phyloP scores from a whole-genome alignment of 2,113 vertebrate species.

The Aramus guarauna region DNA sequence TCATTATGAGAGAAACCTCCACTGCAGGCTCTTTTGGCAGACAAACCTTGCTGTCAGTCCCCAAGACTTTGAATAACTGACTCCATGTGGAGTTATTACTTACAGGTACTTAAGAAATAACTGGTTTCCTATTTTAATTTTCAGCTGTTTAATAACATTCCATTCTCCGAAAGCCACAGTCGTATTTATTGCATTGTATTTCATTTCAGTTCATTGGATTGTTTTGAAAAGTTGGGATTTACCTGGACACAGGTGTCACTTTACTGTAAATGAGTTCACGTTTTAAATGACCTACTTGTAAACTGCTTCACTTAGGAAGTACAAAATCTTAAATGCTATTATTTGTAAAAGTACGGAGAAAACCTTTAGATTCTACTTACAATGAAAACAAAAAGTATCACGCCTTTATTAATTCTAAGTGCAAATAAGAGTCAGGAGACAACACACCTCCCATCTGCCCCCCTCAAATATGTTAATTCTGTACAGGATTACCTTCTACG shows the following conservation, averaged over 20 bases:
- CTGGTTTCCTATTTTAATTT: conserved; percentile 19
- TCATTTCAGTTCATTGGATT: not conserved
- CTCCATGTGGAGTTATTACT: conserved; percentile 13
- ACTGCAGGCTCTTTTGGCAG: conserved; percentile 14
- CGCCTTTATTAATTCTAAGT: not conserved
- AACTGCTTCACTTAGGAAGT: not conserved
- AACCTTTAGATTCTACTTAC: not conserved
- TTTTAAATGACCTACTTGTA: conserved; percentile 19
- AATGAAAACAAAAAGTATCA: not conserved
- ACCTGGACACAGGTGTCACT: not conserved
- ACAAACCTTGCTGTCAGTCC: not conserved
- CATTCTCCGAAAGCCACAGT: not conserved
- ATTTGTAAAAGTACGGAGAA: not conserved
- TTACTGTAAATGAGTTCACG: not conserved
- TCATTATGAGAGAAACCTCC: not conserved
- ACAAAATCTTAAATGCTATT: not conserved
- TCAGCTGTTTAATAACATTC: not conserved
- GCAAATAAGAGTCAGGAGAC: not conserved
- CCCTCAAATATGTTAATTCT: fast-evolving
- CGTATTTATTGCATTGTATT: not conserved
- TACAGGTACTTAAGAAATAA: conserved; percentile 28
- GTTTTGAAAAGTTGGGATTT: not conserved
- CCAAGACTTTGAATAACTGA: not conserved
- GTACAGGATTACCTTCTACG: not conserved
- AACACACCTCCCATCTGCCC: not conserved